Base-by-base conservation (phyloP, 2,888 invertebrate species). In the Lysandra coridon region DNA sequence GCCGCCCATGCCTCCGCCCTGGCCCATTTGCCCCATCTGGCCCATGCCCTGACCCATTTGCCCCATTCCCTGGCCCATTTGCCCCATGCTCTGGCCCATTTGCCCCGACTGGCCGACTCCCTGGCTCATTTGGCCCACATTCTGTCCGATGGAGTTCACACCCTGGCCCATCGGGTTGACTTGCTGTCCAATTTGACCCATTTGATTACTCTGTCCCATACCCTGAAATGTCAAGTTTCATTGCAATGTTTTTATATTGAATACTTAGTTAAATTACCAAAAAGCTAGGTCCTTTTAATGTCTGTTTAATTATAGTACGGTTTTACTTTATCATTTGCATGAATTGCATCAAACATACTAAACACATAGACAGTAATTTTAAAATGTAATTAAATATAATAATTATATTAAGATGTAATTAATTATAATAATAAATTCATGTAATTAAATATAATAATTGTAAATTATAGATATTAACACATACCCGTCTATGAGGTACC, bases 1-100 rank as follows among this genome's bases (percentile, higher is more conserved):
- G 69, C 90, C 90, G 2, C 90, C 91, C 91, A 94, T 94, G 14
- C 90, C 92, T 0, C 89, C 91, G 0, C 90, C 91, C 83, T 95
- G 95, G 0, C 92, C 90, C 92, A 95, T 92, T 83, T 94, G 91
- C n/a, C 91, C 90, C 95, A 96, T 92, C 84, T 96, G 96, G 78
- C 95, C 93, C 89, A 94, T 94, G 2, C 92, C 89, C 81, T 95
- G 95, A 1, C 92, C 89, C 94, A 95, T 94, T 78, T 94, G 95
- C 0, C 90, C 90, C 90, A 95, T 93, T 5, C 92, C 86, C 80
- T 94, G 95, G 64, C 87, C 86, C 94, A 94, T 93, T 82, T 94
- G 93, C 0, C 92, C 88, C 91, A 93, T 92, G 23, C 91, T 87
- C 82, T 93, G 94, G 0, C 90, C 88, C 90, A 95, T 93, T 81